Percentiles rank a stretch among this genome's conserved stretches.
phyloP scores from a whole-genome alignment of 1,140 invertebrate genomes.

The Trichogramma pretiosum region DNA sequence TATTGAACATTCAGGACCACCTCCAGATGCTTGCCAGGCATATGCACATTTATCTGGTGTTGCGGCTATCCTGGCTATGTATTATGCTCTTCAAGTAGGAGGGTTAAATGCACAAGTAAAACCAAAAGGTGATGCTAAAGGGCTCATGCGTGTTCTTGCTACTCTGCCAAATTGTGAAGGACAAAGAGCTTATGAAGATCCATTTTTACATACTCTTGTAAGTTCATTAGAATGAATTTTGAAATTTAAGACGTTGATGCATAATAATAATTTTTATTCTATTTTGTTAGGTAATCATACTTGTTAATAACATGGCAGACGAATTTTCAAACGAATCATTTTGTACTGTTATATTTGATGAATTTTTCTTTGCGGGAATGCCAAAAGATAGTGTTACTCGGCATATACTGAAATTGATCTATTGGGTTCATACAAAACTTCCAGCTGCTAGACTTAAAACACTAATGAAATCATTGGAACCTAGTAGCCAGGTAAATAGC shows the following conservation, averaged over 20 bases:
- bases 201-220: constrained; percentile 84
- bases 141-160: constrained; percentile 77
- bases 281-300: constrained; percentile 61
- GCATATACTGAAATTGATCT: constrained; percentile 85
- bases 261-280: constrained; percentile 17
- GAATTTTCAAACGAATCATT: constrained; percentile 92
- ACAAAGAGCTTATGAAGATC: constrained; percentile 88
- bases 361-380: constrained; percentile 87
- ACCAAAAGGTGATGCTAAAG: constrained; percentile 67
- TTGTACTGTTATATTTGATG: constrained; percentile 91
- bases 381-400: constrained; percentile 85
- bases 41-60: constrained; percentile 84
- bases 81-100: constrained; percentile 85
- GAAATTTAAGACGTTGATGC: background rate
- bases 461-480: constrained; percentile 79
- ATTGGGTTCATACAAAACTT: constrained; percentile 84
- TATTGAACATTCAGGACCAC: constrained; percentile 88
- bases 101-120: constrained; percentile 62
- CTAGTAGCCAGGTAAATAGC: constrained; percentile 54
- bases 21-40: constrained; percentile 84
- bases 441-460: constrained; percentile 70
- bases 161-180: constrained; percentile 84
- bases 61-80: constrained; percentile 88
- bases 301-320: constrained; percentile 77
- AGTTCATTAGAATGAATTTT: constrained; percentile 10